Base-by-base conservation (phyloP, 2,113 vertebrate genomes). In the Pica pica region DNA sequence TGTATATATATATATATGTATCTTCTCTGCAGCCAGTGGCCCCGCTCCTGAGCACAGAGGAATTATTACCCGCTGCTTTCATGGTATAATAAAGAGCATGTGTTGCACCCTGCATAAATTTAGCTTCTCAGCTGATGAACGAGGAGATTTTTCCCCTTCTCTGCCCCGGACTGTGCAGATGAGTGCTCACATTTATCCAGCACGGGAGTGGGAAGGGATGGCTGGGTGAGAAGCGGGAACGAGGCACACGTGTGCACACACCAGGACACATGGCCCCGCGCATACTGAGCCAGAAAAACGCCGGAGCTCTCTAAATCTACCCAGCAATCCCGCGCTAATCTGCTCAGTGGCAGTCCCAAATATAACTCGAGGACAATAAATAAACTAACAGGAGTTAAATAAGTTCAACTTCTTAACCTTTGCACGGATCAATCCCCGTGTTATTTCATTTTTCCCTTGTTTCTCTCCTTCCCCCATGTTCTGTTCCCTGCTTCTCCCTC, bases 331-430 rank as follows among this genome's bases (percentile, higher is more conserved):
- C 1, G 7, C 5, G 0, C 64, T 80, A 87, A 97, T 73, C 90
- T 76, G 93, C 79, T 93, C 91, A 60, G 27, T 8, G 2, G 0
- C 73, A 49, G 89, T 55, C 95, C 73, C 95, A 86, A 83, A 90
- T 91, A 74, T 76, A 90, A 70, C 64, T 57, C 69, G 0, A 80
- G 92, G 92, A 94, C 93, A 87, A 95, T 74, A 95, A 97, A 97
- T 87, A 93, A 91, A 80, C 59, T 35, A 71, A 49, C 33, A 22
- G 87, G 70, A 94, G 95, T 91, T 60, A 80, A 68, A 21, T 59
- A 84, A 92, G 94, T 91, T 68, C 77, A 83, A 68, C 55, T 69
- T 41, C 81, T 75, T 84, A 77, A 95, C 96, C 95, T 95, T 90
- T 86, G 95, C 64, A 76, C 39, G 1, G 73, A 87, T 79, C 83